A percentile compares a stretch with the other conserved stretches of the same genome.
phyloP scores from a whole-genome alignment of 2,797 vertebrate genomes.

The Rhinella marina region DNA sequence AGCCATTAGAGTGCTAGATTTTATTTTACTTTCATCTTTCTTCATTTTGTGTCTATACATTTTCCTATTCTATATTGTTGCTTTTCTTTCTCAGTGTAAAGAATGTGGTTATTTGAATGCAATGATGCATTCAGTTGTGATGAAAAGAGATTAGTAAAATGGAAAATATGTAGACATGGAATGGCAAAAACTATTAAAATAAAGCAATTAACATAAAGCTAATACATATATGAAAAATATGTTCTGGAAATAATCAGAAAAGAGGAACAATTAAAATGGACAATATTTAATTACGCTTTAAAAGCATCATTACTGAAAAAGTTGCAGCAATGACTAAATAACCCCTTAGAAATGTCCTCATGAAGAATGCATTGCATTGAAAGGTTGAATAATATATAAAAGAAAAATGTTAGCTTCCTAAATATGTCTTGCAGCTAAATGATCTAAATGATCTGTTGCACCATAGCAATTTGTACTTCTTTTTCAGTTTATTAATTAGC shows the following conservation, averaged over 20 bases:
- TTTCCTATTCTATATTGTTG: not conserved
- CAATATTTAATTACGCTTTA: not conserved
- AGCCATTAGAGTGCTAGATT: not conserved
- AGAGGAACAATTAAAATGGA: not conserved
- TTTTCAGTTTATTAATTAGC: not conserved
- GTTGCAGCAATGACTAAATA: not conserved
- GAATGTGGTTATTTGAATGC: not conserved
- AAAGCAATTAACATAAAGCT: not conserved
- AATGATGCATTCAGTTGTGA: not conserved
- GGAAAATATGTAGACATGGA: not conserved
- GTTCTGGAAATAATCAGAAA: not conserved
- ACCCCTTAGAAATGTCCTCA: not conserved
- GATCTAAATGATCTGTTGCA: not conserved
- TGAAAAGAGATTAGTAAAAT: not conserved
- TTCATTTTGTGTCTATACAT: not conserved
- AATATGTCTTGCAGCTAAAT: not conserved
- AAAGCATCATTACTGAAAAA: not conserved
- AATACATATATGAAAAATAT: not conserved
- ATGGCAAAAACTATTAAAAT: not conserved
- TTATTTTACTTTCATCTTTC: not conserved
- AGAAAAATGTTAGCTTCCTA: not conserved
- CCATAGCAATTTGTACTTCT: not conserved
- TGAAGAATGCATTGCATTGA: not conserved
- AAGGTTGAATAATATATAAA: not conserved
- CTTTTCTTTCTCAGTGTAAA: not conserved